phyloP scores from a whole-genome alignment of 2,888 invertebrate genomes.

The Cryptocheilus praepositus region DNA sequence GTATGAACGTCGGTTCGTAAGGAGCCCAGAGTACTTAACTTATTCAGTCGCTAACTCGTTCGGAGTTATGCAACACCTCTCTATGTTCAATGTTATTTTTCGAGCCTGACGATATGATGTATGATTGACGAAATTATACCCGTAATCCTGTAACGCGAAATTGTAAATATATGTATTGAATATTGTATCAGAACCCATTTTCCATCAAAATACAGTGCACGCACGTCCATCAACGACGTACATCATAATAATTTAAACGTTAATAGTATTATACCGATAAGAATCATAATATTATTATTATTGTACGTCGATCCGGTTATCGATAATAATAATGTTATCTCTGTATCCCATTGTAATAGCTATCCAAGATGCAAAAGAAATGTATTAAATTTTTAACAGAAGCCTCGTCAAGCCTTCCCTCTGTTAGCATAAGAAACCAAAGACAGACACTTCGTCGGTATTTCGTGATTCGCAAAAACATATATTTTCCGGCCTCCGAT shows the following conservation, averaged over 20 bases:
- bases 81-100: not conserved
- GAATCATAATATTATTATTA: constrained; percentile 20
- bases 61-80: not conserved
- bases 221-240: constrained; percentile 11
- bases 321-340: constrained; percentile 39
- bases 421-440: too few species aligned
- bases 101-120: not conserved
- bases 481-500: not conserved
- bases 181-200: constrained; percentile 32
- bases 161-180: constrained; percentile 44
- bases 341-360: constrained; percentile 33
- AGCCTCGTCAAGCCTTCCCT: too few species aligned
- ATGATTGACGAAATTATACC: not conserved
- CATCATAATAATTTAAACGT: constrained; percentile 44
- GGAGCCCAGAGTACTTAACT: constrained; percentile 43
- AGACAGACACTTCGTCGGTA: not conserved
- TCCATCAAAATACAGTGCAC: constrained; percentile 27
- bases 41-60: not conserved
- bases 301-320: constrained; percentile 34
- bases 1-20: not conserved
- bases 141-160: not conserved
- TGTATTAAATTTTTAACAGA: constrained; percentile 60
- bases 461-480: not conserved
- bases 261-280: constrained; percentile 49
- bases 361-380: constrained; percentile 30